These are phyloP conservation scores for Nephrotoma guestfalica DNA, from an alignment of 2,888 invertebrate species.

Conservation along the genomic window DNA sequence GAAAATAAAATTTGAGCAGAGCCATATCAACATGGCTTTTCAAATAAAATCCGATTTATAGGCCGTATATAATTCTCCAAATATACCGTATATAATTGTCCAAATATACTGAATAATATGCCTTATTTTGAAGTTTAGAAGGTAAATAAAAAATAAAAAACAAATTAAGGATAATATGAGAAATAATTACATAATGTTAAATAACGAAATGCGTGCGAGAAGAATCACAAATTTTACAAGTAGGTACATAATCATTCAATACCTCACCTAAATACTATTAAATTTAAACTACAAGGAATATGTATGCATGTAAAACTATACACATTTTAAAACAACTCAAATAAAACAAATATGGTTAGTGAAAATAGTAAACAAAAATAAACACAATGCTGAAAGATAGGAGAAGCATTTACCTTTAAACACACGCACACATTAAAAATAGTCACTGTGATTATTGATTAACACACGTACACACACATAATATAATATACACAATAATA, in stretches of 20 bases:
- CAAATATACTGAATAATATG: background rate
- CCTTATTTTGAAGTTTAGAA: too few relatives aligned
- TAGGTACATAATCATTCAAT: background rate
- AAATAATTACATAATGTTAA: background rate
- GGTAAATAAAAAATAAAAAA: background rate
- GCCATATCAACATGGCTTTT: too few relatives aligned
- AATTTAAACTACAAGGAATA: background rate
- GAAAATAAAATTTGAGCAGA: too few relatives aligned
- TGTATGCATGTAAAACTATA: background rate
- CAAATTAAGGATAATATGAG: background rate
- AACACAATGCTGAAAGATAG: background rate
- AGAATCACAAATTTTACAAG: background rate
- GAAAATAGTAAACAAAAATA: background rate
- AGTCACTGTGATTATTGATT: background rate
- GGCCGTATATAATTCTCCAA: background rate
- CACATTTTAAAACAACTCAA: background rate
- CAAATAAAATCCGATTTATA: too few relatives aligned
- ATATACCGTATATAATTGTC: background rate
- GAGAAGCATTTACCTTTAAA: background rate
- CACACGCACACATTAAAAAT: background rate
- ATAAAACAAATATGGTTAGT: background rate
- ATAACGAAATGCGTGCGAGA: background rate
- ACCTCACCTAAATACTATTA: background rate
- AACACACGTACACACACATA: background rate
- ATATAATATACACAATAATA: background rate